Base-by-base conservation (phyloP, 2,113 vertebrate species). In the Callithrix jacchus region DNA sequence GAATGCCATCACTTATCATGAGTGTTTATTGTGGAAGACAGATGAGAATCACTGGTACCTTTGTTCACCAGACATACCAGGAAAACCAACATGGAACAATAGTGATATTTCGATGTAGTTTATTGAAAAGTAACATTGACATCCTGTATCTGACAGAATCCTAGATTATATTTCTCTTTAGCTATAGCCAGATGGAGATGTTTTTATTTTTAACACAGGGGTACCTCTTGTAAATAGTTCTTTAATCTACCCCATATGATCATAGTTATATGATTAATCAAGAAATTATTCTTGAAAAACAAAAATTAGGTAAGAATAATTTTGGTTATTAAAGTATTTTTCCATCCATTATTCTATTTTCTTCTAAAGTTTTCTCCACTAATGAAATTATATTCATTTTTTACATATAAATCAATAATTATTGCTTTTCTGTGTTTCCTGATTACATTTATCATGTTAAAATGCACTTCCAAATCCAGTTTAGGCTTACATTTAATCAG, bases 381-480 rank as follows among this genome's bases (percentile, higher is more conserved):
- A 93, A 87, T 93, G 40, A 77, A 94, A 90, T 92, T 82, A 66
- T n/a, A 68, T 61, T 89, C 30, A 89, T 82, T 97, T 93, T 84
- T 89, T 88, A 35, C 68, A 90, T n/a, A 52, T 85, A 88, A 91
- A 82, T 95, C 64, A 84, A 42, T 85, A 84, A 66, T 11, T 76
- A 42, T 54, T 85, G 23, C 16, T 17, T 66, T 93, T 84, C 47
- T 84, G n/a, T 49, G 25, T 79, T 49, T n/a, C 79, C 14, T 92
- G 45, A 79, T 93, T 87, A 84, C 5, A 92, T 94, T 94, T 87
- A 76, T 84, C 61, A 88, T 73, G 47, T 49, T 93, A 96, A 73
- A 49, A 87, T 74, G n/a, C n/a, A 89, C 73, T 70, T 82, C 70
- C 30, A 89, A 92, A 93, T 83, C 86, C 52, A 66, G 30, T 93